A percentile compares a stretch with the other conserved stretches of the same genome.
Evolutionary conservation across 2,797 vertebrate species (phyloP).

Genomic region (Hoplostethus atlanticus): DNA sequence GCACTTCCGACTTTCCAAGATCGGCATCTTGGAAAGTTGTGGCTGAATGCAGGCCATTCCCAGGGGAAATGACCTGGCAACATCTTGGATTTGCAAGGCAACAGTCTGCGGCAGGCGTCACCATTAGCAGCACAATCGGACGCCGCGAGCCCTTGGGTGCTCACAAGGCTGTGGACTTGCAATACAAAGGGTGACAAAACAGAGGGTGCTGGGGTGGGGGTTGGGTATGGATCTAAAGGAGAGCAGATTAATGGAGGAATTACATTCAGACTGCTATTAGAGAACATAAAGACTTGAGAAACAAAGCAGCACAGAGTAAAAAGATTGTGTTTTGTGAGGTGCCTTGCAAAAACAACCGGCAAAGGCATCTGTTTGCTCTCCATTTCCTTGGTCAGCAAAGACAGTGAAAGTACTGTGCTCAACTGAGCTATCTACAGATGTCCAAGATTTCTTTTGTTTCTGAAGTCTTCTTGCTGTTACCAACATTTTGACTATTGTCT

Average conservation of each 20-base stretch:
- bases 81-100: constrained; percentile 5
- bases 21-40: no score
- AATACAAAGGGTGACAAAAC: not conserved
- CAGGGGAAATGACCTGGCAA: constrained; percentile 75
- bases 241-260: constrained; percentile 43
- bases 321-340: not conserved
- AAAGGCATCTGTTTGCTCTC: no score
- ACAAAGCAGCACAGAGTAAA: constrained; percentile 25
- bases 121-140: constrained; percentile 51
- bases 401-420: no score
- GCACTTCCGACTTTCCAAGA: no score
- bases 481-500: no score
- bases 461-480: no score
- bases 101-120: constrained; percentile 34
- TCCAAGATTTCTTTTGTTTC: no score
- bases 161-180: not conserved
- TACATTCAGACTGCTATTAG: constrained; percentile 45
- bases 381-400: no score
- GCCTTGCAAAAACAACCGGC: no score
- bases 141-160: constrained; percentile 11
- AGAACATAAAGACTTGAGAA: constrained; percentile 18
- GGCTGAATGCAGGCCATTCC: constrained; percentile 36
- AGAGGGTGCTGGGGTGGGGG: not conserved
- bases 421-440: no score
- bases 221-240: constrained; percentile 9